These are phyloP conservation scores for Sebastes dallii DNA, from an alignment of 2,797 vertebrate species.

Conservation along the genomic window DNA sequence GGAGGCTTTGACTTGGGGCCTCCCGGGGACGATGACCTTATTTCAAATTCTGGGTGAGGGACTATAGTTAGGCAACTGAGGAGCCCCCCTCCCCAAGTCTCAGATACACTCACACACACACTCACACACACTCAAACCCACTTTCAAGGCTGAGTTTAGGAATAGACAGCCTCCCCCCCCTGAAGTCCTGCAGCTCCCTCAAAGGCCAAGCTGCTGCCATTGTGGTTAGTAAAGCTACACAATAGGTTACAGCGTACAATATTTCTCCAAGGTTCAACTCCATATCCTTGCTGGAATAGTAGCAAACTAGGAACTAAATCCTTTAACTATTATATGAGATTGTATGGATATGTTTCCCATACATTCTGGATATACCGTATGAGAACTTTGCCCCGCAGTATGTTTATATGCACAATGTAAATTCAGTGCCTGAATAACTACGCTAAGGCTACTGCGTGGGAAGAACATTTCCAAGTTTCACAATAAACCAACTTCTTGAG, in stretches of 20 bases:
- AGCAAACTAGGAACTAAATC: not conserved
- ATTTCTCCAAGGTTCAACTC: slow-evolving; percentile 36
- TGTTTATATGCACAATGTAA: not conserved
- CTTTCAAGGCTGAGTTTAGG: slow-evolving; percentile 68
- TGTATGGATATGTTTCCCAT: not conserved
- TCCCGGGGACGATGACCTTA: slow-evolving; percentile 87
- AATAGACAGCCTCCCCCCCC: slow-evolving; percentile 64
- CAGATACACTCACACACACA: not conserved
- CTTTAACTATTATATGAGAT: not conserved
- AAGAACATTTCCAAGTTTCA: not conserved
- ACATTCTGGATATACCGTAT: not conserved
- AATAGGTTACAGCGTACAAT: slow-evolving; percentile 53
- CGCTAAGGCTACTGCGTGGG: not conserved
- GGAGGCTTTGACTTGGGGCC: slow-evolving; percentile 83
- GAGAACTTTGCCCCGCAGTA: not conserved
- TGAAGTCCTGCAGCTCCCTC: slow-evolving; percentile 79
- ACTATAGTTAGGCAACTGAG: slow-evolving; percentile 68
- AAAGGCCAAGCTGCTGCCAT: slow-evolving; percentile 69
- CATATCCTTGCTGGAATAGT: not conserved
- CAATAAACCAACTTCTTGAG: not conserved
- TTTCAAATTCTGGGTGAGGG: slow-evolving; percentile 87
- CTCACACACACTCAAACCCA: slow-evolving; percentile 30
- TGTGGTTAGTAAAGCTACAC: slow-evolving; percentile 47
- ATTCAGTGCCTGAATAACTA: not conserved
- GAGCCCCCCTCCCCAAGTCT: slow-evolving; percentile 43